These are phyloP conservation scores for Sebastolobus altivelis DNA, from an alignment of 2,797 vertebrate genomes.

Conservation along the genomic window DNA sequence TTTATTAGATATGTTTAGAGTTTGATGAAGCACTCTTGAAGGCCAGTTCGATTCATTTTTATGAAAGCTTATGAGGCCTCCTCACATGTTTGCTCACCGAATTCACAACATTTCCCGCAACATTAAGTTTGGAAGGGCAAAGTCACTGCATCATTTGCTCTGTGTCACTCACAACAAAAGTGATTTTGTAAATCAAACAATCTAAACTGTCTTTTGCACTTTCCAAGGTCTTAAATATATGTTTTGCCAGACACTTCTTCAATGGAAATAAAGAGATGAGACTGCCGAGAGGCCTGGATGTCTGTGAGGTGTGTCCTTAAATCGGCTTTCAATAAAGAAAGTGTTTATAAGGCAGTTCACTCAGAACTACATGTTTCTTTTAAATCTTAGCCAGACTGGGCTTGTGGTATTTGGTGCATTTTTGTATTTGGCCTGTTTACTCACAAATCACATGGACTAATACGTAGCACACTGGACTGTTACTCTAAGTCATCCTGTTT, in stretches of 20 bases:
- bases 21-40: constrained; percentile 24
- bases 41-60: constrained; percentile 15
- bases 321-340: not conserved
- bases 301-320: constrained; percentile 2
- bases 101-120: constrained; percentile 33
- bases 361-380: not conserved
- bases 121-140: constrained; percentile 3
- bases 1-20: constrained; percentile 13
- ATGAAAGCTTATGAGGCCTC: constrained; percentile 9
- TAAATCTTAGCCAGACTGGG: not conserved
- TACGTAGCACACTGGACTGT: not conserved
- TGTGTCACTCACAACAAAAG: not conserved
- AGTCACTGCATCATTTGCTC: constrained; percentile 23
- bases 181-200: constrained; percentile 13
- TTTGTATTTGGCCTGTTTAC: not conserved
- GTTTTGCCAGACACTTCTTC: not conserved
- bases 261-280: not conserved
- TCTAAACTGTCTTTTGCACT: constrained; percentile 6
- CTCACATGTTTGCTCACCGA: constrained; percentile 4
- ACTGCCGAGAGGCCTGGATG: not conserved
- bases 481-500: not conserved
- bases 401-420: constrained; percentile 1
- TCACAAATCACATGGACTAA: not conserved
- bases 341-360: not conserved
- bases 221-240: constrained; percentile 2